phyloP scores from a whole-genome alignment of 2,888 invertebrate species.

The Fissipunctia ypsillon region DNA sequence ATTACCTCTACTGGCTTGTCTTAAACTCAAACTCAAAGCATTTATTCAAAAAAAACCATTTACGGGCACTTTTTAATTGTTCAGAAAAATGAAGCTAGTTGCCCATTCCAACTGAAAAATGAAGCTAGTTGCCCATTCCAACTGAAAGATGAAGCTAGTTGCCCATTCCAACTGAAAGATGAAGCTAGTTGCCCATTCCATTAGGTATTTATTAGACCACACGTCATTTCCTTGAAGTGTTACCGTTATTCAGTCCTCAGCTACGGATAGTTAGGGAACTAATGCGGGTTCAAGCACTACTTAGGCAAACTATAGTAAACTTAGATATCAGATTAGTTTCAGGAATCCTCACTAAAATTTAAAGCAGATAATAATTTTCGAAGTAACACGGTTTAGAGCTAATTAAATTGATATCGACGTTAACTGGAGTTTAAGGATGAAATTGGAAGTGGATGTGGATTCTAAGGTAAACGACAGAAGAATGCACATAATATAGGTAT shows the following conservation, averaged over 20 bases:
- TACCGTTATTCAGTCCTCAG: slow-evolving; percentile 48
- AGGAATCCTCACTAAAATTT: slow-evolving; percentile 62
- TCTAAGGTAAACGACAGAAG: neutral
- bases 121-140: too few species aligned
- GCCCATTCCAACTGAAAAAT: too few species aligned
- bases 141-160: too few species aligned
- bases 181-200: too few species aligned
- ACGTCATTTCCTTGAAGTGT: slow-evolving; percentile 45
- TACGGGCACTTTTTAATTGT: too few species aligned
- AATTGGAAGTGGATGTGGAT: neutral
- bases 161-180: too few species aligned
- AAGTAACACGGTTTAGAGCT: slow-evolving; percentile 43
- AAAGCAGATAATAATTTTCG: slow-evolving; percentile 60
- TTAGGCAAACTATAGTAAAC: slow-evolving; percentile 58
- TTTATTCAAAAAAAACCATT: too few species aligned
- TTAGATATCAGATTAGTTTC: slow-evolving; percentile 55
- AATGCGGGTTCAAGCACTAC: slow-evolving; percentile 58
- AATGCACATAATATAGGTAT: too few species aligned
- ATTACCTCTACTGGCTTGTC: too few species aligned
- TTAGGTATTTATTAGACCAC: too few species aligned
- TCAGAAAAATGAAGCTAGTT: too few species aligned
- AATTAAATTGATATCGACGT: slow-evolving; percentile 53
- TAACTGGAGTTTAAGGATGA: slow-evolving; percentile 24
- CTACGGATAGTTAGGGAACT: slow-evolving; percentile 53
- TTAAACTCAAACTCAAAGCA: too few species aligned